Evolutionary conservation across 2,797 vertebrate species (phyloP).

Genomic region (Lepilemur septentrionalis): DNA sequence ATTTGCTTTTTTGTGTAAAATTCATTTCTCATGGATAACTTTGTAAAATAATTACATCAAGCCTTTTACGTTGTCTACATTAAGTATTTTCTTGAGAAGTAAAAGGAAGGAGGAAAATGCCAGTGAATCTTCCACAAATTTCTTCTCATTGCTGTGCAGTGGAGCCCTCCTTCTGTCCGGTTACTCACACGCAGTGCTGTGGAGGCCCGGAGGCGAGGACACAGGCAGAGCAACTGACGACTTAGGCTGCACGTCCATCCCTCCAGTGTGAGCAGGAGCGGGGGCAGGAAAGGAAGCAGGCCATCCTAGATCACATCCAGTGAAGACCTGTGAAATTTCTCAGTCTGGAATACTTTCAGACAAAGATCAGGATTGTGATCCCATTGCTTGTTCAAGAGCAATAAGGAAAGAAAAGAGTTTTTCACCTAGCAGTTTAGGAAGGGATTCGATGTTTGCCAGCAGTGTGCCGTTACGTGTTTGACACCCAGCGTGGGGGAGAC

Average conservation of each 20-base stretch:
- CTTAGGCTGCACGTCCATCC: not conserved
- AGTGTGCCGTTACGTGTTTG: not conserved
- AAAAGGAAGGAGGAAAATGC: not conserved
- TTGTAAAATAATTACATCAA: not conserved
- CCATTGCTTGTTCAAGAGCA: constrained; percentile 13
- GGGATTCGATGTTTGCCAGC: not conserved
- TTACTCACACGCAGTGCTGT: not conserved
- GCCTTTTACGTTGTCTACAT: not conserved
- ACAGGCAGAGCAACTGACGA: constrained; percentile 39
- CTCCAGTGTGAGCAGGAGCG: not conserved
- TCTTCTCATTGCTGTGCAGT: not conserved
- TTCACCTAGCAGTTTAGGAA: not conserved
- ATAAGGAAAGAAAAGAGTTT: not conserved
- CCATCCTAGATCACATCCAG: constrained; percentile 53
- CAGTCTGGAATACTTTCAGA: constrained; percentile 32
- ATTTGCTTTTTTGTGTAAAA: not conserved
- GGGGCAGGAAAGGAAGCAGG: constrained; percentile 38
- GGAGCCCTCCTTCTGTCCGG: not conserved
- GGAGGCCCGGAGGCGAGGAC: constrained; percentile 12
- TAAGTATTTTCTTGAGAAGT: not conserved
- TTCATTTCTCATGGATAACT: not conserved
- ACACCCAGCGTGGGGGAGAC: not conserved
- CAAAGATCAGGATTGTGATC: not conserved
- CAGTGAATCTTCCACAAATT: not conserved
- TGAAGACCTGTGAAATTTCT: constrained; percentile 45